These are phyloP conservation scores for Furcifer pardalis DNA, from an alignment of 2,797 vertebrate genomes.

Conservation along the genomic window DNA sequence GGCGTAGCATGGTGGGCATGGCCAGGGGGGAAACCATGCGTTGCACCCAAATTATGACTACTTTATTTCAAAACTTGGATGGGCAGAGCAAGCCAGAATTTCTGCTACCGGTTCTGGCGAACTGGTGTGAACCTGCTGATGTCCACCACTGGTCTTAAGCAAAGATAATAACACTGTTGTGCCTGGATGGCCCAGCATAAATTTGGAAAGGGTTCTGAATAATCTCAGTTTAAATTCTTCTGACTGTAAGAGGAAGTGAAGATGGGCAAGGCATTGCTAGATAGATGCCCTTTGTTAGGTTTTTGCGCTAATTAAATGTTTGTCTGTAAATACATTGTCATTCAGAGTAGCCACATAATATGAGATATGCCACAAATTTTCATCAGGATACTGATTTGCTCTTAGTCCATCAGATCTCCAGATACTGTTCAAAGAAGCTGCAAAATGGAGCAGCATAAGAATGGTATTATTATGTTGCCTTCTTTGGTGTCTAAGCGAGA, in stretches of 20 bases:
- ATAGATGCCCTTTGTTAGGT: background rate
- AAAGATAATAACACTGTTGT: background rate
- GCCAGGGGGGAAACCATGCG: too few relatives aligned
- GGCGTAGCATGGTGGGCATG: too few relatives aligned
- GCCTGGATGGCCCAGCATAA: background rate
- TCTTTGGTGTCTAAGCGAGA: too few relatives aligned
- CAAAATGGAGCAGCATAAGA: background rate
- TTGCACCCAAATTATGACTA: too few relatives aligned
- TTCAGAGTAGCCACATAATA: background rate
- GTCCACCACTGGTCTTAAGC: too few relatives aligned
- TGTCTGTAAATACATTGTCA: background rate
- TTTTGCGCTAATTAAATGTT: background rate
- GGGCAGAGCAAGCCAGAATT: too few relatives aligned
- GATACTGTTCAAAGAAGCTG: background rate
- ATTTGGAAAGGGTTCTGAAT: background rate
- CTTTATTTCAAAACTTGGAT: too few relatives aligned
- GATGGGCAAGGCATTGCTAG: background rate
- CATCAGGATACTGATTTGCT: background rate
- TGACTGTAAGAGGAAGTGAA: background rate
- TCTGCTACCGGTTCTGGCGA: too few relatives aligned
- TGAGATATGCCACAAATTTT: background rate
- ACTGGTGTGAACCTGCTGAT: too few relatives aligned
- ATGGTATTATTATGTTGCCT: too few relatives aligned
- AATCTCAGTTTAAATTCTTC: background rate
- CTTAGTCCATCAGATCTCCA: background rate